phyloP scores from a whole-genome alignment of 2,888 invertebrate species.

The Drosophila borborema region DNA sequence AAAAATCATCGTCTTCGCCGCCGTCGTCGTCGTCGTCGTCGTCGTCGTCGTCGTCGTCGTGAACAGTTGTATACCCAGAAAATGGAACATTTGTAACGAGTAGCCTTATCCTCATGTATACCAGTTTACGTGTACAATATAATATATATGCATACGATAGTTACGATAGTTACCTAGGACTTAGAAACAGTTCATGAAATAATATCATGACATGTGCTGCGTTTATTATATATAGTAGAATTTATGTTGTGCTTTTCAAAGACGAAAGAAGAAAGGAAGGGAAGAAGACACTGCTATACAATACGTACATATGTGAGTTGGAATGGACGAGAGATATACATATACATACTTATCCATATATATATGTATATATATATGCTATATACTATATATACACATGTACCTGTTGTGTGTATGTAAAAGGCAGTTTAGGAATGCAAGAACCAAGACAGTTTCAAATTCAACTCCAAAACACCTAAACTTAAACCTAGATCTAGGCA shows the following conservation, averaged over 20 bases:
- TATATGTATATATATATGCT: conserved; percentile 31
- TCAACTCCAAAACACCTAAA: conserved; percentile 54
- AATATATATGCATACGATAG: conserved; percentile 57
- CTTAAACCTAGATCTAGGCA: conserved; percentile 40
- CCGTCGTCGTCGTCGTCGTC: not conserved
- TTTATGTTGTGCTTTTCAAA: conserved; percentile 71
- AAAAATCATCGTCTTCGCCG: not conserved
- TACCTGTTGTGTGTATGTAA: conserved; percentile 72
- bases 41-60: conserved; percentile 21
- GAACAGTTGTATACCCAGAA: conserved; percentile 74
- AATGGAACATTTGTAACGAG: conserved; percentile 81
- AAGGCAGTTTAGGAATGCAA: conserved; percentile 26
- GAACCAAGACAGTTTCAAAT: conserved; percentile 42
- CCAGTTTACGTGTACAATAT: conserved; percentile 82
- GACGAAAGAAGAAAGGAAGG: not conserved
- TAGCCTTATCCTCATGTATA: conserved; percentile 85
- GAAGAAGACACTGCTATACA: conserved; percentile 1
- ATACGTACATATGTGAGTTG: not conserved
- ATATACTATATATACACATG: conserved; percentile 58
- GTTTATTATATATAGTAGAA: conserved; percentile 57
- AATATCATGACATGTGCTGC: conserved; percentile 45
- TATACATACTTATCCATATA: conserved; percentile 26
- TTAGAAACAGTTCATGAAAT: conserved; percentile 36
- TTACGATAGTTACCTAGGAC: conserved; percentile 58
- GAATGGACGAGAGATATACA: not conserved